A percentile compares a stretch with the other conserved stretches of the same genome.
phyloP scores from a whole-genome alignment of 2,797 vertebrate species.

The Melanotaenia maccullochi region DNA sequence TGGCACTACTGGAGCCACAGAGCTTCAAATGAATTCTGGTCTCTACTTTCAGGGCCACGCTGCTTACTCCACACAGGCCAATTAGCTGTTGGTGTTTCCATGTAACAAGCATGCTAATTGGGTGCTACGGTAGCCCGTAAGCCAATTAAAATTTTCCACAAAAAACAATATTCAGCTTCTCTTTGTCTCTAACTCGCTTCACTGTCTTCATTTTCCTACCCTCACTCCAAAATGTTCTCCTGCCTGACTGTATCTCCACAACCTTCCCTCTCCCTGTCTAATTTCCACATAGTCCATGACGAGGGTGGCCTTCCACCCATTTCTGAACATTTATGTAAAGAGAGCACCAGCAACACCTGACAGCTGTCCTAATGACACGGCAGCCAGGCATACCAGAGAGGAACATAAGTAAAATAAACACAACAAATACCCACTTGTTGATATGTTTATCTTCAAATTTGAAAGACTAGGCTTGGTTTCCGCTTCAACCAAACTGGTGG shows the following conservation, averaged over 20 bases:
- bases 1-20: slow-evolving; percentile 40
- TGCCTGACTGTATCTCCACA: background rate
- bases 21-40: slow-evolving; percentile 66
- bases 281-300: background rate
- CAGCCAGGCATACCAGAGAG: slow-evolving; percentile 47
- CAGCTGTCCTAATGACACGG: slow-evolving; percentile 54
- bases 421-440: slow-evolving; percentile 34
- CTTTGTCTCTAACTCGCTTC: slow-evolving; percentile 57
- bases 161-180: slow-evolving; percentile 46
- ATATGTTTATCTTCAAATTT: slow-evolving; percentile 57
- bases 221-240: slow-evolving; percentile 23
- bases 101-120: slow-evolving; percentile 82
- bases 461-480: slow-evolving; percentile 46
- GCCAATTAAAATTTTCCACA: slow-evolving; percentile 77
- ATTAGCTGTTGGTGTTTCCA: slow-evolving; percentile 75
- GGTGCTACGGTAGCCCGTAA: slow-evolving; percentile 73
- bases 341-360: slow-evolving; percentile 49
- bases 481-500: slow-evolving; percentile 40
- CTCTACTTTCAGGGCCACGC: slow-evolving; percentile 58
- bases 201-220: slow-evolving; percentile 10
- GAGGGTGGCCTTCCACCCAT: slow-evolving; percentile 6
- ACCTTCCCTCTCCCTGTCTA: background rate
- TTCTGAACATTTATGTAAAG: slow-evolving; percentile 34
- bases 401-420: slow-evolving; percentile 32
- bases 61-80: slow-evolving; percentile 69